A percentile compares a stretch with the other conserved stretches of the same genome.
These are phyloP conservation scores for Cercopithecus petaurista DNA, from an alignment of 2,797 vertebrate species.

Conservation along the genomic window DNA sequence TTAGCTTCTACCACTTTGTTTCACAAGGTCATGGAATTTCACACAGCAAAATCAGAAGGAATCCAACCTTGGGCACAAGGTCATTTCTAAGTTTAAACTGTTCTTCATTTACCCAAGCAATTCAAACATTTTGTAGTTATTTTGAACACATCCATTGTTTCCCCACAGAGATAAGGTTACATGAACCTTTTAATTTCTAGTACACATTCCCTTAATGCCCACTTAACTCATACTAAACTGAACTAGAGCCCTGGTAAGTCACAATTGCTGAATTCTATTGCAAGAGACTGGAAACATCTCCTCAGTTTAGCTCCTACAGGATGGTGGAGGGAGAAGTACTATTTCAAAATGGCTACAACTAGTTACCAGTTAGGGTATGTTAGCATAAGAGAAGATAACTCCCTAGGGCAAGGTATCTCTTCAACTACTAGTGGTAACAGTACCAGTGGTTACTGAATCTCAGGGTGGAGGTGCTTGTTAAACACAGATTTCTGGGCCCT, in stretches of 20 bases:
- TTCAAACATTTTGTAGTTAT: slow-evolving; percentile 27
- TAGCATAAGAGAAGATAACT: background rate
- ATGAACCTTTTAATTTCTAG: background rate
- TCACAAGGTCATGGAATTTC: slow-evolving; percentile 21
- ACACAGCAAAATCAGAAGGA: slow-evolving; percentile 19
- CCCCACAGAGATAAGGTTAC: slow-evolving; percentile 14
- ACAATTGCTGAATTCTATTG: slow-evolving; percentile 28
- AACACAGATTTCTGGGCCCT: background rate
- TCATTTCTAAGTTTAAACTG: slow-evolving; percentile 18
- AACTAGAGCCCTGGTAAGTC: background rate
- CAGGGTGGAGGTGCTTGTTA: background rate
- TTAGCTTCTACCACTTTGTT: slow-evolving; percentile 28
- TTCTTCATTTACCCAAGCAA: slow-evolving; percentile 40
- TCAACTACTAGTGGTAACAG: background rate
- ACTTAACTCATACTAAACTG: background rate
- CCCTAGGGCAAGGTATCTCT: background rate
- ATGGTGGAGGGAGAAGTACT: background rate
- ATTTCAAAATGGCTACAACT: slow-evolving; percentile 11
- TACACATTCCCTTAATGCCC: background rate
- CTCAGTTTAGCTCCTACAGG: background rate
- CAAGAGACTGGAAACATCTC: background rate
- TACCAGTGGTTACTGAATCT: background rate
- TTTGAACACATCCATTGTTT: slow-evolving; percentile 26
- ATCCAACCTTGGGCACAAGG: slow-evolving; percentile 21
- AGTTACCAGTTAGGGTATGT: background rate